These are phyloP conservation scores for Formica exsecta DNA, from an alignment of 1,140 invertebrate genomes.

Conservation along the genomic window DNA sequence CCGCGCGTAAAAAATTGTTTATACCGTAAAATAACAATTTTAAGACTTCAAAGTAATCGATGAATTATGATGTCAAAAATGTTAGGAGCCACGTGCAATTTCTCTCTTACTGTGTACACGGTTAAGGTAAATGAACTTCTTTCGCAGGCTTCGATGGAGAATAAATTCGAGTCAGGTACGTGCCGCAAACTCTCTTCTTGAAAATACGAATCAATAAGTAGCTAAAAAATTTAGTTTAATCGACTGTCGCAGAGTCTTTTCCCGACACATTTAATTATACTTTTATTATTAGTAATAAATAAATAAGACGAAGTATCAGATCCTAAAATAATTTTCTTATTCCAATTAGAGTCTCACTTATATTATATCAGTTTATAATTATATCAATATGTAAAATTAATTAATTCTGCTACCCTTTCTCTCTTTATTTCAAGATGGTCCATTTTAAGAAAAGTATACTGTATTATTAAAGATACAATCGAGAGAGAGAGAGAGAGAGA, in stretches of 20 bases:
- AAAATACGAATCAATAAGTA: slow-evolving; percentile 26
- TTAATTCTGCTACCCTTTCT: background rate
- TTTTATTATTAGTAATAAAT: too few species aligned
- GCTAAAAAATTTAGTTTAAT: background rate
- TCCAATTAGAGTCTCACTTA: background rate
- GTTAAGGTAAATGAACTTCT: slow-evolving; percentile 10
- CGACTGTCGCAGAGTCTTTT: background rate
- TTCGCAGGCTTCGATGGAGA: slow-evolving; percentile 14
- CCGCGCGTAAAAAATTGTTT: background rate
- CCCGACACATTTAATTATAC: background rate
- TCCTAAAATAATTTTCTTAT: too few species aligned
- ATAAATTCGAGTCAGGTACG: background rate
- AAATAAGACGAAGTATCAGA: too few species aligned
- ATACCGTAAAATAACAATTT: background rate
- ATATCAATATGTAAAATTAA: background rate
- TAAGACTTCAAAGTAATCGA: background rate
- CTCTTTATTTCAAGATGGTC: background rate
- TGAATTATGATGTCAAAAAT: background rate
- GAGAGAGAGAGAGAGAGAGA: background rate
- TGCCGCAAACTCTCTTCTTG: background rate
- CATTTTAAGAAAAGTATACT: background rate
- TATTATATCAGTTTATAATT: background rate
- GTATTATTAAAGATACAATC: background rate
- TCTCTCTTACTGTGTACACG: background rate
- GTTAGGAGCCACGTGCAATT: background rate